Evolutionary conservation across 2,888 invertebrate species (phyloP), one percentile per base, ranked within the genome.

Genomic region (Eubasilissa splendida): DNA sequence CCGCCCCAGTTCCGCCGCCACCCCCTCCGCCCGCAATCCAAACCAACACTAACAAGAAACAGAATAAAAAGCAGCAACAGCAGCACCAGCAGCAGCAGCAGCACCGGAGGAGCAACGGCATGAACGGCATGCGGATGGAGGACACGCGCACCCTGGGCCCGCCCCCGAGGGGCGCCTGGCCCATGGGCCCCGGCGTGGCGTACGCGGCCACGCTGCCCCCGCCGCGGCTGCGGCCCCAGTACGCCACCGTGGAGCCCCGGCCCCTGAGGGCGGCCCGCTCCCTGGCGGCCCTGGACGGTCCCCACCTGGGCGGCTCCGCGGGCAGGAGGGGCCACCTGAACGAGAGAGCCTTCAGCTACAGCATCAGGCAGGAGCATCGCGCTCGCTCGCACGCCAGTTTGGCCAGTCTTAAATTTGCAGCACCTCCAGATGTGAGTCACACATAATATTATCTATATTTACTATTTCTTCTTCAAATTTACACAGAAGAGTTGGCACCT

Each of bases 281-380:
- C 84, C 91, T 92, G 86, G 93, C 92, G 84, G 94, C 94, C 42
- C 87, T 94, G 76, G 94, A 94, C 84, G 93, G 92, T 7, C 92
- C 91, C 14, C 89, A 89, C 76, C 92, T 93, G 79, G 92, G 92
- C 0, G 93, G 96, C 75, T 97, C 97, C 83, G 97, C 97, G 87
- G 91, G 96, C 85, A 95, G 96, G 86, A 97, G 97, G 86, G 97
- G 97, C 0, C 97, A 97, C 86, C 89, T 97, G 84, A 97, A 97
- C 88, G 97, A 97, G 88, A 91, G 97, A 76, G 97, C 97, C 42
- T 97, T 97, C 87, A 96, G 96, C 79, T 97, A 97, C 89, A 97
- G 97, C 85, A 97, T 97, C 86, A 91, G 97, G 80, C 97, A 97
- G 87, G 97, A 97, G 87, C 97, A 97, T 87, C 93, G 97, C 84